Base-by-base conservation (phyloP, 2,113 vertebrate genomes). In the Todiramphus saurophagus region DNA sequence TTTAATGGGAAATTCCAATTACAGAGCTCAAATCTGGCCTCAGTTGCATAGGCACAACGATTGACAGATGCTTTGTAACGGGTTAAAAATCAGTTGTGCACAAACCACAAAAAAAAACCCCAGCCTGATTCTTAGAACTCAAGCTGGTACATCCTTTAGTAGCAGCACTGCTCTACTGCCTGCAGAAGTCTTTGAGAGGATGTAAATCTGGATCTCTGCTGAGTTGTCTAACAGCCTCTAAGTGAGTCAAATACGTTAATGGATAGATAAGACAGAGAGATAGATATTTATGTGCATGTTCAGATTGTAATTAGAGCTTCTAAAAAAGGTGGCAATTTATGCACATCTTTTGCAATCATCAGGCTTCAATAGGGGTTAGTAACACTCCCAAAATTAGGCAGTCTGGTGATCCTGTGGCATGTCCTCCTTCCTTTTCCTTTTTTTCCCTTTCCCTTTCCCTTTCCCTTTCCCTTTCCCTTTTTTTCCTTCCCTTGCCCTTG, bases 241-340 rank as follows among this genome's bases (percentile, higher is more conserved):
- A 91, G 73, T 72, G 86, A 96, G 60, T 90, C 79, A 94, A 74
- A 88, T 50, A 86, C 60, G 55, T 62, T 90, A 88, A 87, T 83
- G 78, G 76, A 64, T 70, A 93, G 79, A 69, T 85, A 68, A 77
- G 79, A 83, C 73, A n/a, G 76, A 67, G 41, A 63, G 41, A 58
- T 4, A 92, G 83, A 69, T 92, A 81, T 75, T 84, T 87, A 46
- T 78, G 31, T 92, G 77, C 5, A 2, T 69, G 76, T 87, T 95
- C 48, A 23, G 44, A 37, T 46, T 73, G 75, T 21, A 90, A 76
- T 84, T 84, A 84, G 74, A 94, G 41, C 80, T 78, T 77, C 64
- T 93, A 51, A 81, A 85, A 78, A 69, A 58, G 24, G 18, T 79
- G 84, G 55, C 63, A 79, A 62, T 91, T 87, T 73, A 46, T 86